Conservation (phyloP, 2,888 invertebrate species). For the Neoaliturus tenellus region DNA sequence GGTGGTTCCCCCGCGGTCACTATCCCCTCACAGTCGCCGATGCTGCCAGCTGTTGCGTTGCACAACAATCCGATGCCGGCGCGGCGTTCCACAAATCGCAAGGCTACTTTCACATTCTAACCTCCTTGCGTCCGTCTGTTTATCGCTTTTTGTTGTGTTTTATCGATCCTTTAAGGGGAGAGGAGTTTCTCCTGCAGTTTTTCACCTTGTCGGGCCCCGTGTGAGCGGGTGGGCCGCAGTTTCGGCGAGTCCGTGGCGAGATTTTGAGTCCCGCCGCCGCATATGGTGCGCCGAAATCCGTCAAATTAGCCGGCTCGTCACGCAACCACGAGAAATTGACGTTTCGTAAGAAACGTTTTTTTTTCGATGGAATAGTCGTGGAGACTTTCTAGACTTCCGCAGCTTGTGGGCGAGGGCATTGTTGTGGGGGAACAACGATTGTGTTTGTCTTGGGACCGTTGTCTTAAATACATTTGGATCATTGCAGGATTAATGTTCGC, state of each 20-base stretch:
- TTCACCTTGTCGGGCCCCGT: neutral
- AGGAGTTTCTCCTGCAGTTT: neutral
- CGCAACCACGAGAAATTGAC: slow-evolving; percentile 3
- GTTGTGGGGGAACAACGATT: too few relatives aligned
- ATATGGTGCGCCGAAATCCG: neutral
- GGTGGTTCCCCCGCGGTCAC: too few relatives aligned
- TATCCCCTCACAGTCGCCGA: too few relatives aligned
- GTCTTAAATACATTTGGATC: too few relatives aligned
- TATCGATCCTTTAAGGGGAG: neutral
- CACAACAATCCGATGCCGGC: neutral
- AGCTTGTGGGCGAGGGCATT: neutral
- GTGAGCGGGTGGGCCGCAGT: neutral
- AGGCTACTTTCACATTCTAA: slow-evolving; percentile 44
- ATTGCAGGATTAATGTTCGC: too few relatives aligned
- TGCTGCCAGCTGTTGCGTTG: slow-evolving; percentile 23
- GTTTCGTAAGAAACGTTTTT: slow-evolving; percentile 8
- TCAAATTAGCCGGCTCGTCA: slow-evolving; percentile 7
- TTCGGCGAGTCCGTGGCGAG: neutral
- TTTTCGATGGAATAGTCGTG: neutral
- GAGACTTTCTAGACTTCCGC: neutral
- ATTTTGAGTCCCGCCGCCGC: neutral
- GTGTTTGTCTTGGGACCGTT: too few relatives aligned
- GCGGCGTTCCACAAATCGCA: neutral
- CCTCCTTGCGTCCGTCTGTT: slow-evolving; percentile 36
- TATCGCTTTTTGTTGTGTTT: slow-evolving; percentile 7